Evolutionary conservation across 2,888 invertebrate genomes (phyloP).

Genomic region (Drosophila ustulata): DNA sequence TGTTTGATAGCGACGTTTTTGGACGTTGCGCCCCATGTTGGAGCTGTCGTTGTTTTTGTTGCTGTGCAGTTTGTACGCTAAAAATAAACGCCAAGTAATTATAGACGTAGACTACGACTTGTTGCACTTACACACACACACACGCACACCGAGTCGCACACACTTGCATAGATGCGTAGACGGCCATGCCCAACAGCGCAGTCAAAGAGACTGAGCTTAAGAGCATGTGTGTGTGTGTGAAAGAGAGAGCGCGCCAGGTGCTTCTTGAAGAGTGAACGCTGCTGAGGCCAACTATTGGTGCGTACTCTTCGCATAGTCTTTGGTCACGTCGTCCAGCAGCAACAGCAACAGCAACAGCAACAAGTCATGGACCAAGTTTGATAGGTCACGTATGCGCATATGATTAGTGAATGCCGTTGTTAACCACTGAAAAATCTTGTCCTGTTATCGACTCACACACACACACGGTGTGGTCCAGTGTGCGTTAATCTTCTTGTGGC

Average conservation of each 20-base stretch:
- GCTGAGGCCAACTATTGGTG: constrained; percentile 12
- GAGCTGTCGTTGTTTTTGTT: constrained; percentile 26
- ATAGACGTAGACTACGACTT: constrained; percentile 63
- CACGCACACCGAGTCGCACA: background rate
- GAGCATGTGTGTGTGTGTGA: constrained; percentile 9
- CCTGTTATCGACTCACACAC: constrained; percentile 57
- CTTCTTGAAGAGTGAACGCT: constrained; percentile 44
- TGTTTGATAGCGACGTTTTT: constrained; percentile 49
- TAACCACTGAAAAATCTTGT: constrained; percentile 58
- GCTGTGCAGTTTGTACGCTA: constrained; percentile 51
- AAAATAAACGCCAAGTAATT: constrained; percentile 69
- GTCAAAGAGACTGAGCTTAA: constrained; percentile 13
- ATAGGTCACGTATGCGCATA: constrained; percentile 74
- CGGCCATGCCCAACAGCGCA: constrained; percentile 42
- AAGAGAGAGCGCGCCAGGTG: constrained; percentile 17
- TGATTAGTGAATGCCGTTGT: constrained; percentile 43
- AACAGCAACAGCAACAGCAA: constrained; percentile 11
- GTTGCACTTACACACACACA: constrained; percentile 65
- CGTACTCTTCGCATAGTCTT: constrained; percentile 42
- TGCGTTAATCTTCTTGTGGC: constrained; percentile 58
- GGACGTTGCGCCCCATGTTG: constrained; percentile 38
- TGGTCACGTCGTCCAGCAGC: constrained; percentile 67
- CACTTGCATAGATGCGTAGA: constrained; percentile 9
- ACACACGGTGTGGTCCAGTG: constrained; percentile 10
- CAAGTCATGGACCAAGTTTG: constrained; percentile 43